phyloP scores from a whole-genome alignment of 2,797 vertebrate species.

The Avahi laniger region DNA sequence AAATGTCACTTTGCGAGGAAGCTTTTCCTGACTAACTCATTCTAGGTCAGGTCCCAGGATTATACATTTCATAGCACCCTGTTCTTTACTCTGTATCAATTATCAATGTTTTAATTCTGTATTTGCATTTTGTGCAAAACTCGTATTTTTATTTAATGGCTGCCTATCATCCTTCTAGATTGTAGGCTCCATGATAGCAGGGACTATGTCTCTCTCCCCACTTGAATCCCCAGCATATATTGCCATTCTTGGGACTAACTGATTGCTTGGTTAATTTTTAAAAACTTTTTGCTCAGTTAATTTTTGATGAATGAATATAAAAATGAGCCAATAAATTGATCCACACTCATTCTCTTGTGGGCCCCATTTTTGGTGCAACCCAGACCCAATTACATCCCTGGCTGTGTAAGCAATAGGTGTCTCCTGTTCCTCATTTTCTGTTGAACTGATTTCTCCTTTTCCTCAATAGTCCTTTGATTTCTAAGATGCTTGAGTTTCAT shows the following conservation, averaged over 20 bases:
- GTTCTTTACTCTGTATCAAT: neutral
- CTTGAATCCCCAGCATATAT: neutral
- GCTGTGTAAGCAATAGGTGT: fast-evolving
- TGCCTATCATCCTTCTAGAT: neutral
- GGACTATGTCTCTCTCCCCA: neutral
- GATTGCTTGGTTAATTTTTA: neutral
- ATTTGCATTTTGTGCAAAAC: neutral
- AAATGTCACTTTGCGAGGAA: neutral
- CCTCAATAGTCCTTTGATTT: neutral
- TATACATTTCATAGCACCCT: neutral
- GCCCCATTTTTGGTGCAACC: neutral
- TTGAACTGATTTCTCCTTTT: neutral
- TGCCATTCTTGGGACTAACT: neutral
- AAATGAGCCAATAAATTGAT: neutral
- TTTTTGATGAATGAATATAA: neutral
- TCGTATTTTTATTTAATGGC: neutral
- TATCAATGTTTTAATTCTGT: neutral
- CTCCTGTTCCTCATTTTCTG: neutral
- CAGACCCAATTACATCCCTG: neutral
- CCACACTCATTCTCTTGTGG: neutral
- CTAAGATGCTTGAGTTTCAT: neutral
- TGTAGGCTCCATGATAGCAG: neutral
- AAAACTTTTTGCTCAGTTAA: neutral
- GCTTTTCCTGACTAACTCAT: neutral
- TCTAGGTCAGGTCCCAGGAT: neutral